Percentiles rank a stretch among this genome's conserved stretches.
Conservation (phyloP, 2,113 vertebrate genomes). For the Corythoichthys haematopterus region DNA sequence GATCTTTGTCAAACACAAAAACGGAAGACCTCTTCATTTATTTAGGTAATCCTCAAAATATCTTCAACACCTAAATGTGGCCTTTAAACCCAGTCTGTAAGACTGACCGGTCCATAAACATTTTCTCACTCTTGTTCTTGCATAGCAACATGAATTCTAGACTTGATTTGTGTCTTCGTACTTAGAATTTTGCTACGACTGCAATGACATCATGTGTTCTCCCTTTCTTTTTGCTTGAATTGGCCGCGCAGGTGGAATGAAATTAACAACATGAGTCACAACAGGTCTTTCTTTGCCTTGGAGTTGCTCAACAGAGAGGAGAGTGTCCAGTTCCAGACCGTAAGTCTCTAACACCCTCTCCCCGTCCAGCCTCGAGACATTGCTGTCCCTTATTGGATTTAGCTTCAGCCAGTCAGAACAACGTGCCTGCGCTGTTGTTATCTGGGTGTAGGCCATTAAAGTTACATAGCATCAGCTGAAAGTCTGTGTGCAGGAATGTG, state of each 20-base stretch:
- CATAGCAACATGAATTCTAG: slow-evolving; percentile 1
- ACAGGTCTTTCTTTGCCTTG: slow-evolving; percentile 92
- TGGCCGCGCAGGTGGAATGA: slow-evolving; percentile 86
- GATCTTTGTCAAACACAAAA: slow-evolving; percentile 94
- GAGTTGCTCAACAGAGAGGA: slow-evolving; percentile 93
- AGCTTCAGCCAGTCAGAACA: slow-evolving; percentile 18
- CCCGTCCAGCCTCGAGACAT: slow-evolving; percentile 11
- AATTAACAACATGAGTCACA: slow-evolving; percentile 97
- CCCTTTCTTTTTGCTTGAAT: slow-evolving; percentile 37
- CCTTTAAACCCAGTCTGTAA: slow-evolving; percentile 32
- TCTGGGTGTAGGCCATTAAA: slow-evolving; percentile 12
- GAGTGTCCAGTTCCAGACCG: slow-evolving; percentile 95
- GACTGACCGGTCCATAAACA: slow-evolving; percentile 12
- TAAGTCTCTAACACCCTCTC: slow-evolving; percentile 69
- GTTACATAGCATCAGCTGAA: slow-evolving; percentile 22
- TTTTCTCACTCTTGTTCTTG: slow-evolving; percentile 7
- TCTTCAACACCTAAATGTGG: slow-evolving; percentile 4
- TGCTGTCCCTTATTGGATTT: slow-evolving; percentile 30
- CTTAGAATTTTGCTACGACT: slow-evolving; percentile 2
- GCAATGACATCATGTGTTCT: slow-evolving; percentile 33
- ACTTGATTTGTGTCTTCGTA: background rate
- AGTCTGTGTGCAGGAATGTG: slow-evolving; percentile 9
- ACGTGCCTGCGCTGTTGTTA: slow-evolving; percentile 19
- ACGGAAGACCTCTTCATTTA: slow-evolving; percentile 81
- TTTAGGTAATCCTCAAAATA: slow-evolving; percentile 77